Evolutionary conservation across 2,797 vertebrate species (phyloP).

Genomic region (Alosa sapidissima): DNA sequence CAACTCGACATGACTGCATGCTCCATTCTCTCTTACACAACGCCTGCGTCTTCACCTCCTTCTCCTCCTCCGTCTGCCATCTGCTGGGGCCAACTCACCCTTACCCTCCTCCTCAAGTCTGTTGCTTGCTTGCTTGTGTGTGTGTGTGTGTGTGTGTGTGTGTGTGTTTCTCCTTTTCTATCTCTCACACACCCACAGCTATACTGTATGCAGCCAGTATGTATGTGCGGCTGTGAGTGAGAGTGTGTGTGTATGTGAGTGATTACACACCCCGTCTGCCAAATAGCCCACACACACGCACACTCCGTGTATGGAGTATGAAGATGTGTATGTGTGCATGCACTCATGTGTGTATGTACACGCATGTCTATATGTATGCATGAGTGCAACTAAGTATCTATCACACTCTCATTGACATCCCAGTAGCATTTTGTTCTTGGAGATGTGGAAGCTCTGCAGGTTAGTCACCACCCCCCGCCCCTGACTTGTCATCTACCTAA

Average conservation of each 20-base stretch:
- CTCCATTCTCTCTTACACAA: background rate
- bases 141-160: background rate
- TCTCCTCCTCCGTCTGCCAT: background rate
- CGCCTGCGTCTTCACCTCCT: background rate
- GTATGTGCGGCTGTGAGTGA: no score
- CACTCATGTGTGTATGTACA: no score
- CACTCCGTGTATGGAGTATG: no score
- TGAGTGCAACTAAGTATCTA: background rate
- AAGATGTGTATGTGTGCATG: no score
- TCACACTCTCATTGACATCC: background rate
- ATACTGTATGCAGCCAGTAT: no score
- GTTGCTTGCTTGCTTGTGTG: background rate
- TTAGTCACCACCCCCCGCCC: background rate
- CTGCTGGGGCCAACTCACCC: background rate
- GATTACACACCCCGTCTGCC: no score
- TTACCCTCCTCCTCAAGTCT: background rate
- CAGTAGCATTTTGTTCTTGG: background rate
- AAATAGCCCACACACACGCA: no score
- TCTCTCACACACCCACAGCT: no score
- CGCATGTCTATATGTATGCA: no score
- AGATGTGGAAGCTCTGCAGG: background rate
- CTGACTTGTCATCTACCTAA: background rate
- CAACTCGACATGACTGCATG: background rate
- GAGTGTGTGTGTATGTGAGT: no score
- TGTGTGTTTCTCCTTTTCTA: no score